Evolutionary conservation across 1,140 invertebrate genomes (phyloP).

Genomic region (Drosophila malerkotliana): DNA sequence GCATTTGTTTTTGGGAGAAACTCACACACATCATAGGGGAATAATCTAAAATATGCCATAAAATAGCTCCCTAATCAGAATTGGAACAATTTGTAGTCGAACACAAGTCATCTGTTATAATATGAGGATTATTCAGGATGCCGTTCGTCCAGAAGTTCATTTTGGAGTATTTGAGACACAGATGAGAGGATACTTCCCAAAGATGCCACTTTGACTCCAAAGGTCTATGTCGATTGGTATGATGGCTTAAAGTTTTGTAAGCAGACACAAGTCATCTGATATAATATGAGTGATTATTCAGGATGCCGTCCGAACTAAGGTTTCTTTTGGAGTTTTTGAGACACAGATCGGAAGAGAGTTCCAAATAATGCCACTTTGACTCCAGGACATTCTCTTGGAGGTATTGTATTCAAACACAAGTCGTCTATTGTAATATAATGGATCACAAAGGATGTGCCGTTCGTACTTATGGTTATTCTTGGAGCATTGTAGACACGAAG

Average conservation of each 20-base stretch:
- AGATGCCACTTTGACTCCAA: slow-evolving; percentile 24
- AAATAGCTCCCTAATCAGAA: slow-evolving; percentile 21
- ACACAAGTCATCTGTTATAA: slow-evolving; percentile 39
- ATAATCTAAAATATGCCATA: slow-evolving; percentile 28
- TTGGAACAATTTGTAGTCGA: neutral
- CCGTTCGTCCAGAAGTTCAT: slow-evolving; percentile 41
- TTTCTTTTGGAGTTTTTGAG: slow-evolving; percentile 46
- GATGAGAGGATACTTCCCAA: neutral
- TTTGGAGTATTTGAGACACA: slow-evolving; percentile 55
- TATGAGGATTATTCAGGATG: slow-evolving; percentile 35
- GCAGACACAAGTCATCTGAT: slow-evolving; percentile 57
- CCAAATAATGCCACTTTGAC: slow-evolving; percentile 60
- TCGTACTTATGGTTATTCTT: slow-evolving; percentile 16
- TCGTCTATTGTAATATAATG: slow-evolving; percentile 36
- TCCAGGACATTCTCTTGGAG: slow-evolving; percentile 12
- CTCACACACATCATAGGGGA: slow-evolving; percentile 38
- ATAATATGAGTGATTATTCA: slow-evolving; percentile 41
- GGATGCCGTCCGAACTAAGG: slow-evolving; percentile 46
- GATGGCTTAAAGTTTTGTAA: neutral
- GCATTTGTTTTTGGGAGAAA: slow-evolving; percentile 34
- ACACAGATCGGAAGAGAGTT: slow-evolving; percentile 18
- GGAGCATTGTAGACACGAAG: slow-evolving; percentile 45
- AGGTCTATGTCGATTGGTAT: neutral
- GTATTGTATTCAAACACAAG: slow-evolving; percentile 42
- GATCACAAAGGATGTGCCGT: slow-evolving; percentile 42